Evolutionary conservation across 2,888 invertebrate genomes (phyloP).

Genomic region (Ectropis crepuscularia): DNA sequence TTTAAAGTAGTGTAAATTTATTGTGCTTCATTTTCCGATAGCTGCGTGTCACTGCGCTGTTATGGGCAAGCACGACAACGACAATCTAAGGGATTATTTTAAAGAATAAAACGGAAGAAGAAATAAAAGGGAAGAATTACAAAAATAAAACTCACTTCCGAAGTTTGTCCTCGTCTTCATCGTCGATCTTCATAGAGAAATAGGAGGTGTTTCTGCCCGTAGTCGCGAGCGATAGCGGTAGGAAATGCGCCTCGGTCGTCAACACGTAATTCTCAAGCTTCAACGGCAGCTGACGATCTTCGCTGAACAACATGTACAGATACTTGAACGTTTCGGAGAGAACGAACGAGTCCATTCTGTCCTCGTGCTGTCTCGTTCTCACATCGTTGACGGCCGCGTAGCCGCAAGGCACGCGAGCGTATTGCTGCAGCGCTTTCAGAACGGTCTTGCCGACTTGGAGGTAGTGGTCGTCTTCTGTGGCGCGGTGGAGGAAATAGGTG

Average conservation of each 20-base stretch:
- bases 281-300: constrained; percentile 92
- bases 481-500: constrained; percentile 97
- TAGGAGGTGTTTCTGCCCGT: constrained; percentile 81
- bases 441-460: constrained; percentile 95
- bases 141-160: constrained; percentile 63
- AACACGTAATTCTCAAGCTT: constrained; percentile 94
- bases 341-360: constrained; percentile 99
- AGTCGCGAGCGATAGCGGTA: constrained; percentile 93
- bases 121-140: no score
- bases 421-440: constrained; percentile 93
- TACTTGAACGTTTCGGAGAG: constrained; percentile 99
- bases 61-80: no score
- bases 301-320: constrained; percentile 95
- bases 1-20: no score
- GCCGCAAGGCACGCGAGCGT: constrained; percentile 97
- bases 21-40: no score
- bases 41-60: no score
- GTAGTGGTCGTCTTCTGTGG: constrained; percentile 98
- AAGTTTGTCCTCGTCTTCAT: constrained; percentile 74
- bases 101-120: no score
- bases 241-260: constrained; percentile 97
- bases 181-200: constrained; percentile 77
- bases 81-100: background rate
- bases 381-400: constrained; percentile 99
- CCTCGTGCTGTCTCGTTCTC: constrained; percentile 94